Base-by-base conservation (phyloP, 1,140 invertebrate species). In the Ips nitidus region DNA sequence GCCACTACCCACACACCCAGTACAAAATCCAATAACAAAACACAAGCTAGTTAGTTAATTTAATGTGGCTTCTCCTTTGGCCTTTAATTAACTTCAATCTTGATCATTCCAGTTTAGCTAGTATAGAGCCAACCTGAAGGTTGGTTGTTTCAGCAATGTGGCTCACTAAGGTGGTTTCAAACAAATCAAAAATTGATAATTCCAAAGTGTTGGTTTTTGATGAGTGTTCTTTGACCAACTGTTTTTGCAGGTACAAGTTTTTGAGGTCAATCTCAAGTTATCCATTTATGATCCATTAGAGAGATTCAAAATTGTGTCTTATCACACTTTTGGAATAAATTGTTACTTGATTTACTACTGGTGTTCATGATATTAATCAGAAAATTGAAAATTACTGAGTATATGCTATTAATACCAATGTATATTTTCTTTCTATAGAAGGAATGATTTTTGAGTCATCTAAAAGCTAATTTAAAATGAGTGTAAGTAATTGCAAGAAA, bases 141-240 rank as follows among this genome's bases (percentile, higher is more conserved):
- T 41, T 40, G 37, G 39, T 47, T 41, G 36, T 37, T 43, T 2
- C 4, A 47, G 40, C n/a, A 58, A 74, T 74, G 73, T 74, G 73
- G 73, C 71, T 74, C 45, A 71, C 71, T 58, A 68, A 63, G 63
- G 69, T 60, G 50, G 42, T 72, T 47, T 60, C 57, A 8, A 40
- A 5, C 41, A 72, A 72, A 62, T 59, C 67, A 4, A 77, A 78
- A 72, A 62, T 71, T 45, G 74, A 75, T 41, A 71, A 75, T 68
- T 81, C 82, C 71, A 70, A 73, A 58, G 64, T 65, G 55, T 52
- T 77, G 40, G 83, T 86, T 3, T 80, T 89, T 70, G 88, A 90
- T 68, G 89, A 90, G 80, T 87, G 89, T 78, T 89, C 88, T 37
- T 87, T 90, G 78, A 72, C 67, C 38, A 88, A 87, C 69, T 91